Conservation (phyloP, 2,888 invertebrate species). For the Latheticus oryzae region DNA sequence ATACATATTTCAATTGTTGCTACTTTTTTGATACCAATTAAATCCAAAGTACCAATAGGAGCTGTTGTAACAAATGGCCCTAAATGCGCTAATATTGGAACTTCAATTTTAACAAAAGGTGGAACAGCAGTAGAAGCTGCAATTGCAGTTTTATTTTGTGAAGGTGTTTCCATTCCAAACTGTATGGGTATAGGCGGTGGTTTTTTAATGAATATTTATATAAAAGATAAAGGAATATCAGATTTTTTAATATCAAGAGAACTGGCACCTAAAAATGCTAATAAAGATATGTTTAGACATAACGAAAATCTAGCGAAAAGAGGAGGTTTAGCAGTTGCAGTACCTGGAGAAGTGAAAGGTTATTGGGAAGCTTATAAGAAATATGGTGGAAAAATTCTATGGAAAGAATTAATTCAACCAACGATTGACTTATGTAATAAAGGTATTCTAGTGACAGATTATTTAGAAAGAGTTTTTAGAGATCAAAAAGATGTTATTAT, state of each 20-base stretch:
- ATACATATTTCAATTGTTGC: too few species aligned
- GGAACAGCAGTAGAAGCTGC: constrained; percentile 89
- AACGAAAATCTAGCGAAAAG: constrained; percentile 43
- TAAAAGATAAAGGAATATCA: constrained; percentile 70
- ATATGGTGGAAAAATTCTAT: constrained; percentile 79
- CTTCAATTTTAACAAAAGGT: constrained; percentile 76
- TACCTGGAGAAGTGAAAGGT: constrained; percentile 92
- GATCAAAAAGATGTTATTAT: constrained; percentile 41
- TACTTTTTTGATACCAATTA: too few species aligned
- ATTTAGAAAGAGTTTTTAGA: constrained; percentile 54
- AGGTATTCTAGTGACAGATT: constrained; percentile 76
- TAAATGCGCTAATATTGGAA: constrained; percentile 80
- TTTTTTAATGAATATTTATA: constrained; percentile 86
- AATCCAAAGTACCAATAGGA: too few species aligned
- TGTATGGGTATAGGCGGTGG: constrained; percentile 93
- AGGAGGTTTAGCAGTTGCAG: constrained; percentile 81
- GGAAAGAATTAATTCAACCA: constrained; percentile 83
- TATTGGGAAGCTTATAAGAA: constrained; percentile 81
- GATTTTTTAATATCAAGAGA: constrained; percentile 82
- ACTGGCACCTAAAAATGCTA: constrained; percentile 77
- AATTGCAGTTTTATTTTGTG: constrained; percentile 86
- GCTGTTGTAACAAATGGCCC: constrained; percentile 80
- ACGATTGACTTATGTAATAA: constrained; percentile 79
- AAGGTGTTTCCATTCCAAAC: constrained; percentile 86
- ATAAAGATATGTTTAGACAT: constrained; percentile 73